These are phyloP conservation scores for Diaperis boleti DNA, from an alignment of 2,888 invertebrate genomes.

Conservation along the genomic window DNA sequence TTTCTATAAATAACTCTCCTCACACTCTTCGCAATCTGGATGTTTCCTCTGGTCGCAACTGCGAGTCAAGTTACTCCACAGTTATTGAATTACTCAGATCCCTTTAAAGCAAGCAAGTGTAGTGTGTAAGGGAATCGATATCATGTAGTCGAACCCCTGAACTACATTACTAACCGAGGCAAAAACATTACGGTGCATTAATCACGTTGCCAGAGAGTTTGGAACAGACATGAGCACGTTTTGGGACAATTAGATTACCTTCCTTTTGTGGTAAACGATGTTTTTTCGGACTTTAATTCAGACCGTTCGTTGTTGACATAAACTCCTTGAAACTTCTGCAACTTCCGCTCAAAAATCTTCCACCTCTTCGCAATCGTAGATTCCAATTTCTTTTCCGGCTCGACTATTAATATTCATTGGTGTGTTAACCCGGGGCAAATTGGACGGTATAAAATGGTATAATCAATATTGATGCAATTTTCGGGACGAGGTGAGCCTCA, in stretches of 20 bases:
- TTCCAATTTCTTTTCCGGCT: conserved; percentile 4
- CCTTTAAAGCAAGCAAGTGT: conserved; percentile 25
- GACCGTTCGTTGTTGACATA: neutral
- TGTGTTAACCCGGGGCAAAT: conserved; percentile 18
- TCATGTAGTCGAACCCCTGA: conserved; percentile 35
- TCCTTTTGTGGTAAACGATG: conserved; percentile 8
- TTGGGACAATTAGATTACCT: conserved; percentile 25
- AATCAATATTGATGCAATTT: conserved; percentile 28
- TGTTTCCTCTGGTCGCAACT: conserved; percentile 2
- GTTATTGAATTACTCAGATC: conserved; percentile 20
- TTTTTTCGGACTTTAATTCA: conserved; percentile 1
- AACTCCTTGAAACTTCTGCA: too few species aligned
- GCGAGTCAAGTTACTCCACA: conserved; percentile 13
- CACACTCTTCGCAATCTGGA: neutral
- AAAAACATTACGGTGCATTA: conserved; percentile 49
- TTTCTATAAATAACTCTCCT: neutral
- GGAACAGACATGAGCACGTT: conserved; percentile 23
- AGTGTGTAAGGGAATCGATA: conserved; percentile 42
- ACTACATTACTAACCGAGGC: conserved; percentile 49
- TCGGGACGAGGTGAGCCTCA: neutral
- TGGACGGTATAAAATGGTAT: conserved; percentile 22
- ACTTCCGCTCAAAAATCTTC: too few species aligned
- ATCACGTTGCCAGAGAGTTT: conserved; percentile 27
- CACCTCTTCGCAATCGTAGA: neutral
- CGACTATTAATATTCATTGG: conserved; percentile 23